Percentiles rank a stretch among this genome's conserved stretches.
phyloP scores from a whole-genome alignment of 2,113 vertebrate genomes.

The Mola mola region DNA sequence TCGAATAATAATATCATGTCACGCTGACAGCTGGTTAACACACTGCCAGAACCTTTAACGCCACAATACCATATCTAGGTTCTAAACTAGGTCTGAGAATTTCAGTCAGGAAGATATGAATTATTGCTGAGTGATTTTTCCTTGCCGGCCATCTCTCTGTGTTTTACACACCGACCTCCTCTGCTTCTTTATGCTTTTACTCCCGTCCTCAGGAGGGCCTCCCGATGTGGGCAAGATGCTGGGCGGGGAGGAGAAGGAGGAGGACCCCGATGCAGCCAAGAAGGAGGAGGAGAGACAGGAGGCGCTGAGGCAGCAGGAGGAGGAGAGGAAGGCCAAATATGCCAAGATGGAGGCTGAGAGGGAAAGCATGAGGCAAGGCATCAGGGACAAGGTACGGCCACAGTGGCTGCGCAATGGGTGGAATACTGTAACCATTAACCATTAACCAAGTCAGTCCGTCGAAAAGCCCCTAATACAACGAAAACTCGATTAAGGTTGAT shows the following conservation, averaged over 20 bases:
- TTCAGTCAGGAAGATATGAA: no score
- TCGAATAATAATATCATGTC: no score
- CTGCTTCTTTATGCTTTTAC: neutral
- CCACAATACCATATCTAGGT: no score
- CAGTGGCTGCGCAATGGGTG: neutral
- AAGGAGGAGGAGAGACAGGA: constrained; percentile 98
- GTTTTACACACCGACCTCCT: constrained; percentile 5
- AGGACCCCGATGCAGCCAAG: constrained; percentile 95
- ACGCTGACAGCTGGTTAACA: no score
- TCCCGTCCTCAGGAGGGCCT: constrained; percentile 83
- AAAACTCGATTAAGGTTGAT: neutral
- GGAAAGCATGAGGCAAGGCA: constrained; percentile 96
- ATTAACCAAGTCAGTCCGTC: neutral
- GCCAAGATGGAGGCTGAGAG: constrained; percentile 96
- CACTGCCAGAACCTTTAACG: no score
- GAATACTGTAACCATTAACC: neutral
- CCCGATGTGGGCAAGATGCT: constrained; percentile 99
- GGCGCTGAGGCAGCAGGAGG: constrained; percentile 95
- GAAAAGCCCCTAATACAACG: neutral
- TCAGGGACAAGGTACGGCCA: constrained; percentile 92
- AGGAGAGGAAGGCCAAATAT: constrained; percentile 97
- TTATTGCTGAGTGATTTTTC: neutral
- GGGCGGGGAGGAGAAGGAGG: constrained; percentile 96
- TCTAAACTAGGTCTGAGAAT: no score
- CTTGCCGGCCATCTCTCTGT: neutral